phyloP scores from a whole-genome alignment of 92 coral and sea anemone species.

The Palythoa grandiflora region DNA sequence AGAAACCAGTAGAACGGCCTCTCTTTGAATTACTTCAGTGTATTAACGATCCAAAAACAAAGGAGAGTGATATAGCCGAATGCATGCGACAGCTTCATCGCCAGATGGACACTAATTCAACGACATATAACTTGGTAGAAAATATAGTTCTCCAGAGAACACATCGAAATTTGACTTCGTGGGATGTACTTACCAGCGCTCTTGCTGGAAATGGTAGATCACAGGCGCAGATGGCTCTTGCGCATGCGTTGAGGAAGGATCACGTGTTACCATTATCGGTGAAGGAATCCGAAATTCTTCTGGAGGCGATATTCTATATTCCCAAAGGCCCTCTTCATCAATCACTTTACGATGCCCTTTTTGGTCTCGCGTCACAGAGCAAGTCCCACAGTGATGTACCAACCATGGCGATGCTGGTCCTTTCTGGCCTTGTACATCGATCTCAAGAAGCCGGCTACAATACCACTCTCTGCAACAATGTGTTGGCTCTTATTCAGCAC shows the following conservation, averaged over 20 bases:
- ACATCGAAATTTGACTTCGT: slow-evolving; percentile 84
- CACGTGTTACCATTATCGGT: slow-evolving; percentile 69
- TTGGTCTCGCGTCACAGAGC: slow-evolving; percentile 46
- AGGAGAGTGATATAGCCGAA: slow-evolving; percentile 75
- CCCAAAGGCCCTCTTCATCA: slow-evolving; percentile 85
- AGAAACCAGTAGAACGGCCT: slow-evolving; percentile 65
- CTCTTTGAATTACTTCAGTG: slow-evolving; percentile 84
- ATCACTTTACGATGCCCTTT: slow-evolving; percentile 70
- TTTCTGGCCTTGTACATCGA: slow-evolving; percentile 82
- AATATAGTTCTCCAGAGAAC: slow-evolving; percentile 59
- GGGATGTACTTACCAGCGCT: slow-evolving; percentile 76
- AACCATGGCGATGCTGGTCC: slow-evolving; percentile 86
- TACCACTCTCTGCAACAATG: slow-evolving; percentile 71
- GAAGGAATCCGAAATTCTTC: slow-evolving; percentile 73
- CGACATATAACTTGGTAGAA: slow-evolving; percentile 53
- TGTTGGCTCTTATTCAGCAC: slow-evolving; percentile 77
- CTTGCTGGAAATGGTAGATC: slow-evolving; percentile 75
- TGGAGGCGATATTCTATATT: slow-evolving; percentile 71
- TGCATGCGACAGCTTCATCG: slow-evolving; percentile 80
- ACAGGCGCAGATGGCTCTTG: slow-evolving; percentile 70
- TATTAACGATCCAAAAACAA: slow-evolving; percentile 69
- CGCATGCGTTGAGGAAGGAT: slow-evolving; percentile 67
- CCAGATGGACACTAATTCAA: slow-evolving; percentile 67
- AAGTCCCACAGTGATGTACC: slow-evolving; percentile 60
- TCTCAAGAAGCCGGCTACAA: slow-evolving; percentile 87